Evolutionary conservation across 1,140 invertebrate species (phyloP), one percentile per base, ranked within the genome.

Genomic region (Anastrepha obliqua): DNA sequence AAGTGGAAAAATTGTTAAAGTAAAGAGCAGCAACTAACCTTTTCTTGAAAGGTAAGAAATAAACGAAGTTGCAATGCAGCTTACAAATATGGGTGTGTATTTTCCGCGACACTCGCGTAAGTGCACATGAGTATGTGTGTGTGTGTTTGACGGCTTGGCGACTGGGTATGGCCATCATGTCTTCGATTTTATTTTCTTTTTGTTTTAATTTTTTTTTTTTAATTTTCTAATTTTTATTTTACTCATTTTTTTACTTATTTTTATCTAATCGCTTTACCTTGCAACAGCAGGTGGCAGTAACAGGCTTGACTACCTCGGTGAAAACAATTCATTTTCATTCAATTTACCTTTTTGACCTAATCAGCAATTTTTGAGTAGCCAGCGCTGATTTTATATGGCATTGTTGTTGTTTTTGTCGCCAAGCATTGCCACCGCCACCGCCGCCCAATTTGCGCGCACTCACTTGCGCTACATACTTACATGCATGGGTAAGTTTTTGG

Each of bases 311-410:
- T 55, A 47, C 47, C 13, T 55, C 47, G 74, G 74, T 81, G 74
- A 81, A 81, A 81, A 81, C 74, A 81, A 81, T 81, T 81, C 74
- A 81, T 81, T 81, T 81, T 81, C 74, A 58, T 81, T 58, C 74
- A 81, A 81, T 81, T 81, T 81, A 81, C 74, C 74, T 81, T 81
- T 81, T 81, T 81, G 74, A 81, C 74, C 74, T 81, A 81, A 81
- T 58, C 74, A 55, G 74, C 74, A 51, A 81, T 55, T 55, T 74
- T 81, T 81, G 55, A 81, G 74, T 81, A 44, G 74, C 44, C 74
- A 81, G 15, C 74, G 74, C 42, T 81, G 74, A 81, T 81, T 20
- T 55, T 55, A 29, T 3, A 81, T 29, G 9, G 20, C 8, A 5
- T 29, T 13, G 47, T 20, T 55, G 47, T 81, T 81, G 47, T 81